Evolutionary conservation across 2,797 vertebrate genomes (phyloP).

Genomic region (Carcharodon carcharias): DNA sequence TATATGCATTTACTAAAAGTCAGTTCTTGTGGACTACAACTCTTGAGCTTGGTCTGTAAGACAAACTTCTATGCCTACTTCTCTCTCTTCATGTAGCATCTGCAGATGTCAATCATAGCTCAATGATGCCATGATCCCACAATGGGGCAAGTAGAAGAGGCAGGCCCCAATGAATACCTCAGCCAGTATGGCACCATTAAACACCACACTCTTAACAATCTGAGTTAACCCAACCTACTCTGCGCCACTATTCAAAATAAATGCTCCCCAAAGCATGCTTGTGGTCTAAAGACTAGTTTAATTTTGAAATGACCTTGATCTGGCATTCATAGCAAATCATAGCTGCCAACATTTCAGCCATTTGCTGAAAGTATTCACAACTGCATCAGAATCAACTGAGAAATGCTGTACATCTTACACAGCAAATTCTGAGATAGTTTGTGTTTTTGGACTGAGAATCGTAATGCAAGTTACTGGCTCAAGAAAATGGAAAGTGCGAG

Average conservation of each 20-base stretch:
- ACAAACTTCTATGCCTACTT: neutral
- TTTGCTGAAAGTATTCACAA: neutral
- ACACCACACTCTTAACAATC: too few species aligned
- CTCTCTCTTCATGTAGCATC: too few species aligned
- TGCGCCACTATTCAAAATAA: too few species aligned
- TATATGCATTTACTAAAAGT: neutral
- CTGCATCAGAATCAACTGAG: neutral
- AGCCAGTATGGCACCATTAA: too few species aligned
- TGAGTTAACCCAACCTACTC: too few species aligned
- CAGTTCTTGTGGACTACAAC: neutral
- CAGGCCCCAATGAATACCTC: too few species aligned
- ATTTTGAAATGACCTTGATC: neutral
- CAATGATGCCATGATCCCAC: too few species aligned
- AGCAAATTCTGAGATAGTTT: neutral
- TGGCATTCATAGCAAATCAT: neutral
- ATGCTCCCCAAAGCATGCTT: neutral
- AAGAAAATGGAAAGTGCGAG: neutral
- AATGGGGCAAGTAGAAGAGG: too few species aligned
- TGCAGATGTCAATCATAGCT: too few species aligned
- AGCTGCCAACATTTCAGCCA: neutral
- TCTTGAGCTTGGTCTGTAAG: neutral
- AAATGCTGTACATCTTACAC: neutral
- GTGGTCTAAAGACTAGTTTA: neutral
- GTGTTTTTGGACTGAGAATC: neutral
- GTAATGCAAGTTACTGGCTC: neutral